Evolutionary conservation across 2,797 vertebrate genomes (phyloP).

Genomic region (Selene dorsalis): DNA sequence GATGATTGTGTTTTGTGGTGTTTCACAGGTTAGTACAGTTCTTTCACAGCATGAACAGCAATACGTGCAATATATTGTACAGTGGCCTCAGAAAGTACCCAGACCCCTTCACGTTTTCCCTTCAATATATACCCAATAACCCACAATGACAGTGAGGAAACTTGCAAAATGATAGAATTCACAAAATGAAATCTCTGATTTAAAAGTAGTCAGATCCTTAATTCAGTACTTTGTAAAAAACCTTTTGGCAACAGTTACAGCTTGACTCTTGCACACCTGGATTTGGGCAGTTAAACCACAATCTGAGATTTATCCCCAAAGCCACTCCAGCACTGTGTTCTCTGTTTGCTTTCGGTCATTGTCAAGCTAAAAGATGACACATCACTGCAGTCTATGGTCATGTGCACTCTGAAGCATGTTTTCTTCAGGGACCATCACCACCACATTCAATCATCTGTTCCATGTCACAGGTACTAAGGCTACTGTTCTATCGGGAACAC

Average conservation of each 20-base stretch:
- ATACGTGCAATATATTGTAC: not conserved
- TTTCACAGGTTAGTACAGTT: not conserved
- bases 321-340: not conserved
- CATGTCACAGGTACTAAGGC: not conserved
- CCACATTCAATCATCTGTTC: not conserved
- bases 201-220: not conserved
- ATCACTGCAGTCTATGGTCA: not conserved
- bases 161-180: not conserved
- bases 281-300: not conserved
- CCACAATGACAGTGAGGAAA: not conserved
- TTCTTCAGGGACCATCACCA: not conserved
- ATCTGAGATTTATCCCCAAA: not conserved
- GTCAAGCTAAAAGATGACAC: not conserved
- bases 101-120: not conserved
- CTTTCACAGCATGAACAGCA: constrained; percentile 20
- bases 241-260: not conserved
- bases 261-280: not conserved
- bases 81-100: not conserved
- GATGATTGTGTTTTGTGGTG: not conserved
- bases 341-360: not conserved
- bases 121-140: not conserved
- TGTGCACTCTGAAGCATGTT: not conserved
- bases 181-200: not conserved
- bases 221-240: not conserved
- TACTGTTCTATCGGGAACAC: not conserved